These are phyloP conservation scores for Stegostoma tigrinum DNA, from an alignment of 2,113 vertebrate genomes.

Conservation along the genomic window DNA sequence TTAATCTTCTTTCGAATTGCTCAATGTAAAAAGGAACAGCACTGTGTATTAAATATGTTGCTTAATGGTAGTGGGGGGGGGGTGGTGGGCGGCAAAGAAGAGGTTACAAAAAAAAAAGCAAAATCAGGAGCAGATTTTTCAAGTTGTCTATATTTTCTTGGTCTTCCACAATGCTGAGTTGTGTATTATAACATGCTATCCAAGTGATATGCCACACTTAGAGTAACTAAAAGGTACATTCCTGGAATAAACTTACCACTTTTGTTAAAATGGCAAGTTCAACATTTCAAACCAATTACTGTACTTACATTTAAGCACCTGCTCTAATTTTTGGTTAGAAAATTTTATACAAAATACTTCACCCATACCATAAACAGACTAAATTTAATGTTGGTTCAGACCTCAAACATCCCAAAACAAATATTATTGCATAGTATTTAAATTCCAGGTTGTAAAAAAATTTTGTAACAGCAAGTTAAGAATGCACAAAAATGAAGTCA, in stretches of 20 bases:
- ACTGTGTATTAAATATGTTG: neutral
- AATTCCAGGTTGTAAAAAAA: neutral
- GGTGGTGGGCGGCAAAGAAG: neutral
- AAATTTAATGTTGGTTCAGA: neutral
- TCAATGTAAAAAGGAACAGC: neutral
- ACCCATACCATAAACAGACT: neutral
- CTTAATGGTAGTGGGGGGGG: neutral
- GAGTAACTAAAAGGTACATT: neutral
- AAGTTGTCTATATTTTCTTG: neutral
- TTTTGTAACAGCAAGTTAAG: neutral
- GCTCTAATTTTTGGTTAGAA: neutral
- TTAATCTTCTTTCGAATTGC: too few species aligned
- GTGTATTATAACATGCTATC: neutral
- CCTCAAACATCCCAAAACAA: neutral
- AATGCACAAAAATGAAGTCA: slow-evolving; percentile 1
- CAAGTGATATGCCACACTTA: neutral
- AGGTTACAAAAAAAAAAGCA: too few species aligned
- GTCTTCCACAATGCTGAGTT: neutral
- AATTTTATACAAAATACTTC: neutral
- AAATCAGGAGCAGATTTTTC: neutral
- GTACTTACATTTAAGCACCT: neutral
- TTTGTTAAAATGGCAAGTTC: neutral
- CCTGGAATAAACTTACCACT: neutral
- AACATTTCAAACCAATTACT: neutral
- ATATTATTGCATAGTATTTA: neutral